These are phyloP conservation scores for Onychomys arenicola DNA, from an alignment of 2,797 vertebrate genomes.

Conservation along the genomic window DNA sequence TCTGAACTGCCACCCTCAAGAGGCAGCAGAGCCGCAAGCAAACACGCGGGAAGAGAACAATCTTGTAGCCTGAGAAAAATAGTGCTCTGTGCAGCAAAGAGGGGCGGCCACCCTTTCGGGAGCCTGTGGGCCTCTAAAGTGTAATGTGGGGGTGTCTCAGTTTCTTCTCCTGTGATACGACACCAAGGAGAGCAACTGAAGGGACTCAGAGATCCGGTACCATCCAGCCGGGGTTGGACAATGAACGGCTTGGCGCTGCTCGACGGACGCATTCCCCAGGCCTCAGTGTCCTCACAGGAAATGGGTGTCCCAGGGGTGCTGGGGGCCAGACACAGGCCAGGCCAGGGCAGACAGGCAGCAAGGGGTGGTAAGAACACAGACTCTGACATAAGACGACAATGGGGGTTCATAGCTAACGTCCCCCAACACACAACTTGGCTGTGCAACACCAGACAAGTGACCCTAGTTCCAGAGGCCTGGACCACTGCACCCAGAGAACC, in stretches of 20 bases:
- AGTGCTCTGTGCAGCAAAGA: not conserved
- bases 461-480: not conserved
- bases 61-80: not conserved
- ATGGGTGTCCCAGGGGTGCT: not conserved
- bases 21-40: not conserved
- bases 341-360: not conserved
- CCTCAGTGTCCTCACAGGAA: not conserved
- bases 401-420: not conserved
- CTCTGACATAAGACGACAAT: not conserved
- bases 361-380: rapidly evolving
- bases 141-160: not conserved
- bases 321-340: not conserved
- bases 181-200: not conserved
- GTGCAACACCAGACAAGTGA: not conserved
- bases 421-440: not conserved
- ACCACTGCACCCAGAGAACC: not conserved
- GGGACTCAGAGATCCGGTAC: not conserved
- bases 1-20: not conserved
- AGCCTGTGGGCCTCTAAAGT: rapidly evolving
- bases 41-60: rapidly evolving
- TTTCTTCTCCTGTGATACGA: not conserved
- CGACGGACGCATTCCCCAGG: not conserved
- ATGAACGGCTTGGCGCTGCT: no score
- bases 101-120: not conserved
- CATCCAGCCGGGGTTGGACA: no score